A percentile compares a stretch with the other conserved stretches of the same genome.
Evolutionary conservation across 2,888 invertebrate genomes (phyloP).

Genomic region (Agapostemon virescens): DNA sequence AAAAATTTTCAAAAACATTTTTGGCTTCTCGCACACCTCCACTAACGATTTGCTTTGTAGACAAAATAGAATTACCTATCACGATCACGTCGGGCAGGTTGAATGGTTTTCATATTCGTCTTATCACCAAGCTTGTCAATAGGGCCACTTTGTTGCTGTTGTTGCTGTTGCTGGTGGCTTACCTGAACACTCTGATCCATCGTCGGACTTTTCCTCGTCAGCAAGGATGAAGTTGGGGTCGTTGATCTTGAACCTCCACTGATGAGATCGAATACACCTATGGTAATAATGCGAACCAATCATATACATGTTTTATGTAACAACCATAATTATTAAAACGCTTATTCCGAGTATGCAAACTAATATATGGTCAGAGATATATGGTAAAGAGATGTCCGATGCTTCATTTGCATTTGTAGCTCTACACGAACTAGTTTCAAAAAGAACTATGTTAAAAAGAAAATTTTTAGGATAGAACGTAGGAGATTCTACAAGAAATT

Average conservation of each 20-base stretch:
- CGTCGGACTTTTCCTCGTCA: slow-evolving; percentile 91
- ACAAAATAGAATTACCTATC: slow-evolving; percentile 69
- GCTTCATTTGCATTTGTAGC: slow-evolving; percentile 36
- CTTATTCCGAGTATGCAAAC: slow-evolving; percentile 17
- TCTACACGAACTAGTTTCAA: slow-evolving; percentile 43
- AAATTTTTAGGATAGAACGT: slow-evolving; percentile 36
- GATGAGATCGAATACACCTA: slow-evolving; percentile 86
- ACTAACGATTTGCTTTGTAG: not conserved
- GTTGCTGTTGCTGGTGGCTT: slow-evolving; percentile 79
- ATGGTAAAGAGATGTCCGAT: slow-evolving; percentile 1
- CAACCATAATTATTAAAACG: slow-evolving; percentile 28
- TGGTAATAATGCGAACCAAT: slow-evolving; percentile 16
- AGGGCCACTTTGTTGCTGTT: slow-evolving; percentile 74
- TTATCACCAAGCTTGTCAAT: slow-evolving; percentile 76
- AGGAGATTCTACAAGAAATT: slow-evolving; percentile 43
- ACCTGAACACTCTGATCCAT: slow-evolving; percentile 92
- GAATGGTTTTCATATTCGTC: slow-evolving; percentile 72
- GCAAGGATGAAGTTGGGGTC: slow-evolving; percentile 87
- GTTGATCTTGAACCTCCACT: slow-evolving; percentile 90
- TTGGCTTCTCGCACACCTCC: not conserved
- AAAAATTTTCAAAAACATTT: too few relatives aligned
- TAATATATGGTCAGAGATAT: slow-evolving; percentile 8
- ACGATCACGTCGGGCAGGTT: slow-evolving; percentile 75
- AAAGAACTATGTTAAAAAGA: slow-evolving; percentile 39
- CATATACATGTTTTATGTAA: not conserved